Evolutionary conservation across 2,797 vertebrate species (phyloP).

Genomic region (Sebastes melanostomus): DNA sequence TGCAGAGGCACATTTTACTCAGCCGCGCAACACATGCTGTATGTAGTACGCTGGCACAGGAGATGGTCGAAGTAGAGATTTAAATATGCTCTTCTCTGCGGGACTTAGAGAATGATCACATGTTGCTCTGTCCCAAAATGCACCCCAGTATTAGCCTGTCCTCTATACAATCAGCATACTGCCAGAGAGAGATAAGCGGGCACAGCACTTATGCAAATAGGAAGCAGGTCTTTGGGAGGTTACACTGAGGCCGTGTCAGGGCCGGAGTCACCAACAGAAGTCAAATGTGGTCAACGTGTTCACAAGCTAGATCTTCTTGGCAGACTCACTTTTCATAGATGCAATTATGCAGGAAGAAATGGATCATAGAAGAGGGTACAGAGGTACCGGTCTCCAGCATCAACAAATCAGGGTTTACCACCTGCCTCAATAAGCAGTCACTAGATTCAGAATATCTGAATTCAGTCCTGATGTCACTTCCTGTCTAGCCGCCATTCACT

Average conservation of each 20-base stretch:
- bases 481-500: not conserved
- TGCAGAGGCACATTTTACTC: constrained; percentile 11
- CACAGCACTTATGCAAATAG: not conserved
- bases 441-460: not conserved
- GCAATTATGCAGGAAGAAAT: not conserved
- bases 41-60: constrained; percentile 1
- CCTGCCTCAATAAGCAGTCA: not conserved
- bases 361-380: not conserved
- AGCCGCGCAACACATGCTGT: not conserved
- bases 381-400: not conserved
- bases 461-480: not conserved
- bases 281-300: not conserved
- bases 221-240: not conserved
- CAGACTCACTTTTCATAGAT: not conserved
- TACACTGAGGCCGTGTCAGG: not conserved
- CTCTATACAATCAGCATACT: not conserved
- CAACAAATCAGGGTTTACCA: not conserved
- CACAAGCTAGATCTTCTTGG: not conserved
- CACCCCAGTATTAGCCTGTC: not conserved
- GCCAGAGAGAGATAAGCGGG: not conserved
- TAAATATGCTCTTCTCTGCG: not conserved
- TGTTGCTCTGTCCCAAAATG: not conserved
- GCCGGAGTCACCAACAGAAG: not conserved
- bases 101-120: not conserved
- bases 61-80: not conserved